phyloP scores from a whole-genome alignment of 2,888 invertebrate genomes.

The Drosophila mercatorum region DNA sequence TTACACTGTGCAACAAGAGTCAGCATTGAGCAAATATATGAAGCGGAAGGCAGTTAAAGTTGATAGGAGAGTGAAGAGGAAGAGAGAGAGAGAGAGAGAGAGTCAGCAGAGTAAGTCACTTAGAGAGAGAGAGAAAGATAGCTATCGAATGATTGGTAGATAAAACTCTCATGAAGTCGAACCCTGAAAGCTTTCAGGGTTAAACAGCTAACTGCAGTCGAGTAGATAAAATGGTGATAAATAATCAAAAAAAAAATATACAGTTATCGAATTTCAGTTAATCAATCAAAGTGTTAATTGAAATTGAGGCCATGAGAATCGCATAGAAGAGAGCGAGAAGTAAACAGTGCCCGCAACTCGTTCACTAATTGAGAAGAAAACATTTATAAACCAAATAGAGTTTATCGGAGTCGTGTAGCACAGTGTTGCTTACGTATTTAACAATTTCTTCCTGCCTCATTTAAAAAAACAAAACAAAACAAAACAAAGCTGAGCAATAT shows the following conservation, averaged over 20 bases:
- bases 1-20: conserved; percentile 36
- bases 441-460: conserved; percentile 68
- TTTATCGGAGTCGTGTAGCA: conserved; percentile 10
- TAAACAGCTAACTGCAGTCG: neutral
- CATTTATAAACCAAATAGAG: neutral
- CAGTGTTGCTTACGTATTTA: conserved; percentile 25
- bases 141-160: no score
- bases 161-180: neutral
- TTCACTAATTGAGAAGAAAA: neutral
- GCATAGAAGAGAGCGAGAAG: neutral
- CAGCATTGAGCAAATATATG: neutral
- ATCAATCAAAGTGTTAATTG: conserved; percentile 5
- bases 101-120: no score
- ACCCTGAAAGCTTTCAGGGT: neutral
- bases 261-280: neutral
- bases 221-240: neutral
- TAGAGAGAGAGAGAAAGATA: no score
- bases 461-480: conserved; percentile 34
- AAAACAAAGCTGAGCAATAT: conserved; percentile 27
- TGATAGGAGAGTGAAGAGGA: neutral
- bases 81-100: no score
- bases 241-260: neutral
- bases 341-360: neutral
- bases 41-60: neutral
- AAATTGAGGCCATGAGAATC: conserved; percentile 11